Evolutionary conservation across 2,888 invertebrate species (phyloP), one percentile per base, ranked within the genome.

Genomic region (Stenichneumon culpator): DNA sequence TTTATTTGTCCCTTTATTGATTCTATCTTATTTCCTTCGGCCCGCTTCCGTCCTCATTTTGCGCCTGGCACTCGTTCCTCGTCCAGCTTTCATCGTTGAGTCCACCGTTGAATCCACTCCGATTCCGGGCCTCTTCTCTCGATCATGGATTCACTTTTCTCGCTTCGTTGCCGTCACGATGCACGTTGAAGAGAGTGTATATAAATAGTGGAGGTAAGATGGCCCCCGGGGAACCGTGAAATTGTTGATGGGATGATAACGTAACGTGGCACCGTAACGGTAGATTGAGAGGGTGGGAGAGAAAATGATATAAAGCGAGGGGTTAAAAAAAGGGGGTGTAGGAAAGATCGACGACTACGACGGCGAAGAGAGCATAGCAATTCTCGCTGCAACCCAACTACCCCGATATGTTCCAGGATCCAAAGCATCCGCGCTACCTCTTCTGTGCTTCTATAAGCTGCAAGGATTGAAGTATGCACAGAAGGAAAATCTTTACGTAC

Each of bases 401-500:
- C 79, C 78, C 78, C 84, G 79, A 82, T 79, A 84, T 69, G 77
- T 65, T 47, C 54, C 72, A 69, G 44, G 52, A 70, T 63, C 68
- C 44, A 11, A 60, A 54, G 57, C 32, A 32, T 52, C 25, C 28
- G 60, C 79, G 54, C 52, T 25, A 60, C n/a, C 16, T 44, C 22
- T 25, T 52, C 60, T 44, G 36, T 63, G 50, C 67, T 47, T 82
- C 39, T 44, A 19, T 28, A 39, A 68, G 79, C 68, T 74, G 9
- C 25, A 39, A 57, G 57, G 60, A 57, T 39, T 67, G 22, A 86
- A 74, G 77, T 25, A 14, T 79, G 79, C 72, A 75, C 22, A 68
- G 54, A 79, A 77, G 77, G 88, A 87, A 89, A 89, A 89, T 91
- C 88, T 89, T 88, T 86, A 89, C 87, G 89, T 89, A 90, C 91